Conservation (phyloP, 2,888 invertebrate genomes). For the Papilio protenor region DNA sequence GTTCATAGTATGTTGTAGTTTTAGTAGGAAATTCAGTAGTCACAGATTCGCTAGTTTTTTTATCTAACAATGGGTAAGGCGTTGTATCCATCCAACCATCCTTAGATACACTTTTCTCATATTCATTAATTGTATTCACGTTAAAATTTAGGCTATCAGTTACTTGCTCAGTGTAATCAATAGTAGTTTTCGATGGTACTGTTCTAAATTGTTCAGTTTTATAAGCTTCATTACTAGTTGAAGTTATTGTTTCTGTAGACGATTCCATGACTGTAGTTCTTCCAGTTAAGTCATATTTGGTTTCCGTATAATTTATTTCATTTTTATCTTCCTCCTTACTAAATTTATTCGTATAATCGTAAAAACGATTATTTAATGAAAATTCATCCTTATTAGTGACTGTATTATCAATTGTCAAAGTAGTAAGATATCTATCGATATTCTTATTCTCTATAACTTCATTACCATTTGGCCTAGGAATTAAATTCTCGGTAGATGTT, state of each 20-base stretch:
- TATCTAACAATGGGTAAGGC: background rate
- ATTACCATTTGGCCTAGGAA: background rate
- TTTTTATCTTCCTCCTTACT: background rate
- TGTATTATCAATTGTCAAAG: background rate
- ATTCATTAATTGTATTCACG: background rate
- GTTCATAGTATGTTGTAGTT: background rate
- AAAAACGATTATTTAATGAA: background rate
- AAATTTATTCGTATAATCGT: background rate
- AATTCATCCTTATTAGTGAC: background rate
- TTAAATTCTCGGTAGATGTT: background rate
- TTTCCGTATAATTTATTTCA: background rate
- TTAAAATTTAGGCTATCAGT: background rate
- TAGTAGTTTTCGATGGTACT: background rate
- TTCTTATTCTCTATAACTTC: background rate
- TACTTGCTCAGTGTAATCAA: background rate
- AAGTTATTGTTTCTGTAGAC: background rate
- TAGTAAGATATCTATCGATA: background rate
- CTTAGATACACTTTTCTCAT: background rate
- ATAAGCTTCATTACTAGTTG: background rate
- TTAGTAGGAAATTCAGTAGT: background rate
- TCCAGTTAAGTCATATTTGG: background rate
- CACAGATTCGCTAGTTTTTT: background rate
- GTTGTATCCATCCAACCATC: background rate
- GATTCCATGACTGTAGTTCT: background rate
- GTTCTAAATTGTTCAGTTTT: background rate